Percentiles rank a stretch among this genome's conserved stretches.
phyloP scores from a whole-genome alignment of 2,888 invertebrate genomes.

The Drosophila longiperda region DNA sequence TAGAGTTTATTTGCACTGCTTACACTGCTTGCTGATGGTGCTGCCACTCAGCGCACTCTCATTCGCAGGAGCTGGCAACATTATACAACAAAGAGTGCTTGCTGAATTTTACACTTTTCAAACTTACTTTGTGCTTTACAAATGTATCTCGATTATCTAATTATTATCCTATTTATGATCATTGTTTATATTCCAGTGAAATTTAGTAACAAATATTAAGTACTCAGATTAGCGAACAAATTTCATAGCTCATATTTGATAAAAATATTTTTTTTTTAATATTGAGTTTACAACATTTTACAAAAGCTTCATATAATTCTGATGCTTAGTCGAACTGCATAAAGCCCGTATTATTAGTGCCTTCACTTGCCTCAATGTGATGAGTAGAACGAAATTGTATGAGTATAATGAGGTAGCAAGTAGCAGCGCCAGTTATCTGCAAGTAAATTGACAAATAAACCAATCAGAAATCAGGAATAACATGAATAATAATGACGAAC shows the following conservation, averaged over 20 bases:
- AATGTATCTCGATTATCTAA: neutral
- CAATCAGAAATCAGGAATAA: too few relatives aligned
- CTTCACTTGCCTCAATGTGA: conserved; percentile 55
- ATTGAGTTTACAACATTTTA: conserved; percentile 13
- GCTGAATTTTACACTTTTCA: neutral
- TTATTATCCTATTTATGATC: neutral
- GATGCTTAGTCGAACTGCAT: neutral
- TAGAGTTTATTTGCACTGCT: conserved; percentile 20
- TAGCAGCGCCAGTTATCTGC: conserved; percentile 84
- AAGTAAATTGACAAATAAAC: neutral
- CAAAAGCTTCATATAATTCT: neutral
- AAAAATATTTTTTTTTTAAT: neutral
- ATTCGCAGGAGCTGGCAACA: conserved; percentile 4
- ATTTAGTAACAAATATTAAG: neutral
- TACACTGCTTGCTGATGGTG: neutral
- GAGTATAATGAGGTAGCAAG: conserved; percentile 85
- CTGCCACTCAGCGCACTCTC: neutral
- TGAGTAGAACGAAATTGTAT: conserved; percentile 83
- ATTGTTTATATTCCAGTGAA: neutral
- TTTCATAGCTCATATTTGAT: neutral
- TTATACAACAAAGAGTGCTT: neutral
- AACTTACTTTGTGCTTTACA: neutral
- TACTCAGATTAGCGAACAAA: neutral
- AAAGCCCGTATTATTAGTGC: conserved; percentile 34
- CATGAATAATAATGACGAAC: neutral